These are phyloP conservation scores for Platyscapa corneri DNA, from an alignment of 1,140 invertebrate genomes.

Conservation along the genomic window DNA sequence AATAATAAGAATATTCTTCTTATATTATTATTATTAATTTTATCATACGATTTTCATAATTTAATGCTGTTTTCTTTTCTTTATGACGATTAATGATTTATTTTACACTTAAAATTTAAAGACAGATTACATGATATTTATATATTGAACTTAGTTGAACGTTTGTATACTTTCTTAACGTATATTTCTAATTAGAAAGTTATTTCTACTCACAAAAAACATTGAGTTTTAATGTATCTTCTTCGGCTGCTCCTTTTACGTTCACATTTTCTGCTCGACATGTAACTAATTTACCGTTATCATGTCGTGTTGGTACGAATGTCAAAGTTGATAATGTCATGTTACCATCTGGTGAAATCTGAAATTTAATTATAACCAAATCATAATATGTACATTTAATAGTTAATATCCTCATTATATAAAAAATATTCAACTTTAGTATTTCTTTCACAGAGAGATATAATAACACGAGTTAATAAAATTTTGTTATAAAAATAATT, in stretches of 20 bases:
- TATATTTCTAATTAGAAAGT: background rate
- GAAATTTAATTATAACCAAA: slow-evolving; percentile 48
- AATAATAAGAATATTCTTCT: background rate
- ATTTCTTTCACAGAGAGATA: too few species aligned
- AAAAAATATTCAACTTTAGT: too few species aligned
- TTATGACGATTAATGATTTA: background rate
- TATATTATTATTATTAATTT: background rate
- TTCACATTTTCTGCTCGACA: slow-evolving; percentile 88
- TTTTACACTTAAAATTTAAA: too few species aligned
- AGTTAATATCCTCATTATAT: too few species aligned
- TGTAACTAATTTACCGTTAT: slow-evolving; percentile 85
- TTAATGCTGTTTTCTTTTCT: background rate
- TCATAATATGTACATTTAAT: too few species aligned
- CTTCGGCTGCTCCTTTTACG: slow-evolving; percentile 81
- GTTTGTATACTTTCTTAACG: background rate
- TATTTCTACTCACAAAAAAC: slow-evolving; percentile 84
- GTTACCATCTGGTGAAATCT: slow-evolving; percentile 87
- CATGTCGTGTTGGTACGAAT: slow-evolving; percentile 83
- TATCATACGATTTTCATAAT: background rate
- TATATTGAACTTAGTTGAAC: background rate
- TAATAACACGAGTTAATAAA: too few species aligned
- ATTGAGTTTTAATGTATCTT: slow-evolving; percentile 86
- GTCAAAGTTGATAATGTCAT: slow-evolving; percentile 84
- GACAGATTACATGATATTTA: too few species aligned
- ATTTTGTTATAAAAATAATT: too few species aligned